Base-by-base conservation (phyloP, 2,888 invertebrate genomes). In the Heteromurus nitidus region DNA sequence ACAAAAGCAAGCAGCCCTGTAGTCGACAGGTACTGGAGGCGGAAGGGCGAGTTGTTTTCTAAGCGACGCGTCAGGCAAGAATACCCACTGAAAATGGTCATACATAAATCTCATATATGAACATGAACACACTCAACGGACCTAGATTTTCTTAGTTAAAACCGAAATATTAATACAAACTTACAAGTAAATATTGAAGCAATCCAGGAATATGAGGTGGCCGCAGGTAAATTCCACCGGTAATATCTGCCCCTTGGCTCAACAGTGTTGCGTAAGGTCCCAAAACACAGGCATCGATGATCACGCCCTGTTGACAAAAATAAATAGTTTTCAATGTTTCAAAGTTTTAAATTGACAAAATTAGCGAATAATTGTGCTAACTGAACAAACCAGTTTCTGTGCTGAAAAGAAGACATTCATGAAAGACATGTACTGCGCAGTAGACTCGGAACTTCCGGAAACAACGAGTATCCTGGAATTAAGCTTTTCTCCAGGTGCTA, bases 381-480 rank as follows among this genome's bases (percentile, higher is more conserved):
- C 5, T 36, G 13, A 36, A 42, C 89, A 87, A 88, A 91, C 91
- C 89, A 91, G 90, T 90, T 95, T 95, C 89, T 95, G 96, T 1
- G 98, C 97, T 1, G 98, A 96, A 88, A 99, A 98, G 89, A 99
- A 98, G 1, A 96, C 95, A 89, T 99, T 99, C 98, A 99, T 99
- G 88, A 98, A 97, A 88, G 96, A 97, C 93, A 99, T 97, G 88
- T 99, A 99, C 89, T 99, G 98, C 0, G 95, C 95, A 0, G 96
- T 95, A 3, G 95, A 95, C 89, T 96, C 96, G 36, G 94, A 93
- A 89, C 97, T 95, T 16, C 96, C 96, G 0, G 98, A 96, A 0
- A 98, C 92, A 0, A 96, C 93, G 65, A 97, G 90, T 75, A 97
- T 93, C 72, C 97, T 92, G 2, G 95, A 92, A 88, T 94, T 93